Base-by-base conservation (phyloP, 1,140 invertebrate species). In the Drosophila arizonae region DNA sequence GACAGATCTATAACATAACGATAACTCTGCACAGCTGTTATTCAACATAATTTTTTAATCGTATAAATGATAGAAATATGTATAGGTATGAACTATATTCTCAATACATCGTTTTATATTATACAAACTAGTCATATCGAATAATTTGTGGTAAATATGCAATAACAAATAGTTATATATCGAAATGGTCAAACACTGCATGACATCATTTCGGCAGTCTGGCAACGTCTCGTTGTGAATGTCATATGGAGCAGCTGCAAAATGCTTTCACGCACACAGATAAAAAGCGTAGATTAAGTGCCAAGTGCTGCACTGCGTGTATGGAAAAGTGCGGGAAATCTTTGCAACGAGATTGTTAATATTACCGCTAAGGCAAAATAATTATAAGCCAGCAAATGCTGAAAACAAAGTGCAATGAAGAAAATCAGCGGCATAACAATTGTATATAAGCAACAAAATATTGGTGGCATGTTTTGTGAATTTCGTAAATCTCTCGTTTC, bases 401-500 rank as follows among this genome's bases (percentile, higher is more conserved):
- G 63, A 43, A 36, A 43, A 39, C 3, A 52, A 57, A 64, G 46
- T 54, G 54, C 58, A 63, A 70, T 70, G 33, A 36, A 70, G 33
- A 51, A 39, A 57, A 26, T 52, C 9, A 43, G 28, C 39, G 56
- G 26, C 33, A 24, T 30, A 43, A 61, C 43, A 33, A 57, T 39
- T 39, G 50, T 43, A 50, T 63, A 63, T 66, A 77, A 41, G 39
- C 66, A 66, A 62, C 56, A 65, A 62, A 58, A 39, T 52, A 64
- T 64, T 58, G 76, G 70, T 86, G 51, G 72, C 72, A 66, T 80
- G 71, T 80, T 75, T 73, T 74, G 77, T 85, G 70, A 78, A 81
- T 72, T 77, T 68, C 58, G 60, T 71, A 64, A 67, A 67, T 81
- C 79, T 81, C 71, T 67, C 61, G 72, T 72, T 86, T 72, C 78